Percentiles rank a stretch among this genome's conserved stretches.
Evolutionary conservation across 2,113 vertebrate species (phyloP).

Genomic region (Bolborhynchus lineola): DNA sequence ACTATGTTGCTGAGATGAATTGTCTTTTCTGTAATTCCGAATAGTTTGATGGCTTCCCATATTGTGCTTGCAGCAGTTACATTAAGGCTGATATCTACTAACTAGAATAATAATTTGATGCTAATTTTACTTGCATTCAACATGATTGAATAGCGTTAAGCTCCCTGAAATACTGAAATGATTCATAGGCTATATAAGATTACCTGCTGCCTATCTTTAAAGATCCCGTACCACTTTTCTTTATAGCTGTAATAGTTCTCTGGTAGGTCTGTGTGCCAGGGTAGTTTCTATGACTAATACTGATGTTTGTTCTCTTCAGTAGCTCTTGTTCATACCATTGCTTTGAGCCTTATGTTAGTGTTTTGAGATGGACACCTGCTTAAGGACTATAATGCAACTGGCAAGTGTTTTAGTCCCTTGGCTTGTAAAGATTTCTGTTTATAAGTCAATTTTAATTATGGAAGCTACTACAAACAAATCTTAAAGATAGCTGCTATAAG

Average conservation of each 20-base stretch:
- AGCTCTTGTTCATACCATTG: not conserved
- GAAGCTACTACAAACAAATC: not conserved
- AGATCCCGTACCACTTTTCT: not conserved
- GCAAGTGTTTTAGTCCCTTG: slow-evolving; percentile 11
- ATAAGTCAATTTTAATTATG: not conserved
- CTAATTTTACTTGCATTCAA: not conserved
- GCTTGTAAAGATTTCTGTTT: not conserved
- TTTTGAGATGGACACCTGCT: not conserved
- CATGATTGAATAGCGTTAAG: not conserved
- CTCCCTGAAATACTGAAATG: not conserved
- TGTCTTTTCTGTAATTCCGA: not conserved
- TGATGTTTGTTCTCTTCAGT: not conserved
- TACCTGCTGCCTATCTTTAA: not conserved
- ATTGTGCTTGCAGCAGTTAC: not conserved
- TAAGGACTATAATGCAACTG: not conserved
- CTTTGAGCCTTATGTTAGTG: not conserved
- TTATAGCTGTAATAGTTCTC: not conserved
- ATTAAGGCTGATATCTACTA: not conserved
- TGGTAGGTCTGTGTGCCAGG: not conserved
- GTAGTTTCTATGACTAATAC: not conserved
- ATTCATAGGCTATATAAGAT: not conserved
- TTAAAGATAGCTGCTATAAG: not conserved
- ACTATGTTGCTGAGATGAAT: not conserved
- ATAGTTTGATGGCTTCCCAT: not conserved
- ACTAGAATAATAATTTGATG: not conserved